These are phyloP conservation scores for Myopa tessellatipennis DNA, from an alignment of 2,888 invertebrate species.

Conservation along the genomic window DNA sequence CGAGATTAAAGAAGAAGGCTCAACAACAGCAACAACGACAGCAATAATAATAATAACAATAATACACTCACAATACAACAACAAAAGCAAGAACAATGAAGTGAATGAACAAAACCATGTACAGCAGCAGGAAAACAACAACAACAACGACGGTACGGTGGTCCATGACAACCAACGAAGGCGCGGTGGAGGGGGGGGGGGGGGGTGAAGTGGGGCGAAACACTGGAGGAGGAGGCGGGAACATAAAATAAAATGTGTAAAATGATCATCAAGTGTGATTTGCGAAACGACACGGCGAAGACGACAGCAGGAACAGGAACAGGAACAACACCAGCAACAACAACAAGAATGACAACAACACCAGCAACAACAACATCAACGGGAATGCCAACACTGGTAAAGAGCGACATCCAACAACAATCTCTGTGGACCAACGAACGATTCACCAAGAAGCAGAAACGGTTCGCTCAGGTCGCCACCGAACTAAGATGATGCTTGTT, in stretches of 20 bases:
- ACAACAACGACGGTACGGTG: no score
- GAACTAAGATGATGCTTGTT: no score
- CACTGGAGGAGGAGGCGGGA: no score
- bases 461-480: no score
- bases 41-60: background rate
- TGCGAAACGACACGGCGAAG: constrained; percentile 23
- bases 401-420: no score
- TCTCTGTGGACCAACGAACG: no score
- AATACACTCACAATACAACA: background rate
- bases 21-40: background rate
- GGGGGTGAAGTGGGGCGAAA: no score
- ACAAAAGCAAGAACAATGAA: background rate
- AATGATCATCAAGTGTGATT: constrained; percentile 37
- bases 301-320: background rate
- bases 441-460: no score
- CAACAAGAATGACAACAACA: no score
- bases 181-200: background rate
- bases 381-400: no score
- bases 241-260: constrained; percentile 23
- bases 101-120: background rate
- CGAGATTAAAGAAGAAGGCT: background rate
- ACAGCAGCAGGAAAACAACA: background rate
- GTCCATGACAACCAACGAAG: background rate
- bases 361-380: no score
- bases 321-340: background rate